Conservation (phyloP, 2,888 invertebrate genomes). For the Cerastis rubricosa region DNA sequence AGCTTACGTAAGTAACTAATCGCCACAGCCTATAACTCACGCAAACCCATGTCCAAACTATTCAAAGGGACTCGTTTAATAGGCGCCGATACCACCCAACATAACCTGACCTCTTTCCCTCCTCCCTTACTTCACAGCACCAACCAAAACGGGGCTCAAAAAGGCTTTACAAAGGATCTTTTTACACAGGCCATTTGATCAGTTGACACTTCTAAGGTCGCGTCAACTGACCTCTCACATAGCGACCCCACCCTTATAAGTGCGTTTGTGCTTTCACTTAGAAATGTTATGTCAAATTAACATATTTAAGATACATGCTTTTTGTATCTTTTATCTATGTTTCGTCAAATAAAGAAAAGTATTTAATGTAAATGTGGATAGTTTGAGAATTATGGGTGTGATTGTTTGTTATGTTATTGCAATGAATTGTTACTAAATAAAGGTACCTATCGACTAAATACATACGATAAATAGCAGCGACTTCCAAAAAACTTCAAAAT, state of each 20-base stretch:
- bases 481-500: neutral
- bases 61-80: slow-evolving; percentile 68
- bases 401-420: slow-evolving; percentile 2
- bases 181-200: slow-evolving; percentile 50
- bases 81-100: slow-evolving; percentile 57
- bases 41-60: slow-evolving; percentile 50
- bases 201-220: slow-evolving; percentile 68
- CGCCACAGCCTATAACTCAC: slow-evolving; percentile 35
- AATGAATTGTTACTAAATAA: neutral
- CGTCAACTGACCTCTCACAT: slow-evolving; percentile 61
- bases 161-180: slow-evolving; percentile 50
- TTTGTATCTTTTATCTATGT: slow-evolving; percentile 41
- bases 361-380: slow-evolving; percentile 23
- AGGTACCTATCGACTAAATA: neutral
- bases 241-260: slow-evolving; percentile 67
- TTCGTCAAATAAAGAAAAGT: slow-evolving; percentile 50
- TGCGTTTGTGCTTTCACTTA: slow-evolving; percentile 69
- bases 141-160: slow-evolving; percentile 35
- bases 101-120: slow-evolving; percentile 42
- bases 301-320: slow-evolving; percentile 55
- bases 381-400: neutral
- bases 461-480: neutral
- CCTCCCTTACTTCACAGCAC: slow-evolving; percentile 32
- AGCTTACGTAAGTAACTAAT: slow-evolving; percentile 15
- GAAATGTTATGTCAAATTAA: slow-evolving; percentile 65